Conservation (phyloP, 2,888 invertebrate species). For the Philaethria dido region DNA sequence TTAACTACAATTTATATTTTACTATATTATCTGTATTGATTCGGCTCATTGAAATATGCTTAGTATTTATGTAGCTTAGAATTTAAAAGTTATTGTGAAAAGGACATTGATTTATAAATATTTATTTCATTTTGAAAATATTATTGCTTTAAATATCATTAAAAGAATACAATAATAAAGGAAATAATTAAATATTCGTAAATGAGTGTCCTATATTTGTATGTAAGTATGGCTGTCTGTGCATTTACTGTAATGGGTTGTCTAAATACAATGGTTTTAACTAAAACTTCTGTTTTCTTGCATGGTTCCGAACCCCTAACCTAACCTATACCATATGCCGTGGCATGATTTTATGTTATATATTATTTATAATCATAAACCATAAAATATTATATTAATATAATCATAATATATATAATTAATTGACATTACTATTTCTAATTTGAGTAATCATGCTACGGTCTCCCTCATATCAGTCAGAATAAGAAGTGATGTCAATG, state of each 20-base stretch:
- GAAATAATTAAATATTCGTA: slow-evolving; percentile 14
- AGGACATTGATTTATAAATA: slow-evolving; percentile 43
- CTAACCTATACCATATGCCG: slow-evolving; percentile 56
- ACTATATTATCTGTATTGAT: slow-evolving; percentile 35
- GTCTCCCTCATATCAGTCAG: slow-evolving; percentile 34
- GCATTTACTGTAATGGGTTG: slow-evolving; percentile 74
- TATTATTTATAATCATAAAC: neutral
- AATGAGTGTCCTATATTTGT: slow-evolving; percentile 47
- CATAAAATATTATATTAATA: neutral
- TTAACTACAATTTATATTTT: slow-evolving; percentile 34
- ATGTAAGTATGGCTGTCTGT: slow-evolving; percentile 67
- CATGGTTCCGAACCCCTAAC: slow-evolving; percentile 64
- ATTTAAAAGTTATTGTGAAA: slow-evolving; percentile 44
- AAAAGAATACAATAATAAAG: neutral
- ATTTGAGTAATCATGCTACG: slow-evolving; percentile 40
- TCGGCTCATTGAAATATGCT: slow-evolving; percentile 44
- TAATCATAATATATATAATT: neutral
- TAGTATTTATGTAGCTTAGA: slow-evolving; percentile 50
- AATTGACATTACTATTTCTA: neutral
- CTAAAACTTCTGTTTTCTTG: slow-evolving; percentile 79
- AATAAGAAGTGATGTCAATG: slow-evolving; percentile 30
- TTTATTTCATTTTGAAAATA: neutral
- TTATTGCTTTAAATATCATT: neutral
- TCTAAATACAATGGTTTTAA: slow-evolving; percentile 75
- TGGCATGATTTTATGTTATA: slow-evolving; percentile 56